Evolutionary conservation across 2,888 invertebrate species (phyloP).

Genomic region (Gerosis bhagava): DNA sequence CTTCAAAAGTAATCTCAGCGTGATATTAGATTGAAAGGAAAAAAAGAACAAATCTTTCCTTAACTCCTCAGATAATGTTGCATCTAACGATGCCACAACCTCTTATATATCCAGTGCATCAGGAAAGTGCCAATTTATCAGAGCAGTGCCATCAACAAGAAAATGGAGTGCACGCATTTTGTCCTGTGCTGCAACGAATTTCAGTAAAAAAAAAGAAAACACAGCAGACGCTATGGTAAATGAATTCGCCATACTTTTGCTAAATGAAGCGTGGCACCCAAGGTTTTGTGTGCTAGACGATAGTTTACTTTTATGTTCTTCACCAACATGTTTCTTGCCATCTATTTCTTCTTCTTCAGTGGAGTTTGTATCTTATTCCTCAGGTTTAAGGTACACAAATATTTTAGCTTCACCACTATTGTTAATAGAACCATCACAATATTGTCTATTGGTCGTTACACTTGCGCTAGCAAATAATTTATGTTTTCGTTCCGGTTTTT

Average conservation of each 20-base stretch:
- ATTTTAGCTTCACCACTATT: slow-evolving; percentile 36
- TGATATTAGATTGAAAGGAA: too few relatives aligned
- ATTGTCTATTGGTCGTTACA: slow-evolving; percentile 55
- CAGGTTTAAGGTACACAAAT: neutral
- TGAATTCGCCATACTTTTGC: slow-evolving; percentile 78
- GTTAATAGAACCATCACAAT: slow-evolving; percentile 46
- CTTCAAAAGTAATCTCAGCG: too few relatives aligned
- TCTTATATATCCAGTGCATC: slow-evolving; percentile 26
- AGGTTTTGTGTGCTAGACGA: slow-evolving; percentile 51
- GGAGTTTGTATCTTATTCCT: slow-evolving; percentile 39
- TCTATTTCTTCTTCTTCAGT: slow-evolving; percentile 1
- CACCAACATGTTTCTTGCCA: slow-evolving; percentile 38
- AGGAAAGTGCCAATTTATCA: slow-evolving; percentile 46
- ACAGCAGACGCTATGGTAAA: slow-evolving; percentile 55
- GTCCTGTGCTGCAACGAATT: slow-evolving; percentile 34
- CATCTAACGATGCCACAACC: slow-evolving; percentile 18
- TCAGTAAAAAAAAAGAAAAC: slow-evolving; percentile 66
- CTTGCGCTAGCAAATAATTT: slow-evolving; percentile 63
- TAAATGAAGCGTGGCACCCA: slow-evolving; percentile 76
- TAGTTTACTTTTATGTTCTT: slow-evolving; percentile 54
- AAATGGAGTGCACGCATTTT: slow-evolving; percentile 49
- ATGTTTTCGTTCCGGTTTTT: slow-evolving; percentile 55
- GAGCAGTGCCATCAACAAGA: slow-evolving; percentile 43
- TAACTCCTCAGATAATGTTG: slow-evolving; percentile 5
- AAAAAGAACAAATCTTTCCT: too few relatives aligned